Evolutionary conservation across 1,140 invertebrate genomes (phyloP).

Genomic region (Drosophila lowei): DNA sequence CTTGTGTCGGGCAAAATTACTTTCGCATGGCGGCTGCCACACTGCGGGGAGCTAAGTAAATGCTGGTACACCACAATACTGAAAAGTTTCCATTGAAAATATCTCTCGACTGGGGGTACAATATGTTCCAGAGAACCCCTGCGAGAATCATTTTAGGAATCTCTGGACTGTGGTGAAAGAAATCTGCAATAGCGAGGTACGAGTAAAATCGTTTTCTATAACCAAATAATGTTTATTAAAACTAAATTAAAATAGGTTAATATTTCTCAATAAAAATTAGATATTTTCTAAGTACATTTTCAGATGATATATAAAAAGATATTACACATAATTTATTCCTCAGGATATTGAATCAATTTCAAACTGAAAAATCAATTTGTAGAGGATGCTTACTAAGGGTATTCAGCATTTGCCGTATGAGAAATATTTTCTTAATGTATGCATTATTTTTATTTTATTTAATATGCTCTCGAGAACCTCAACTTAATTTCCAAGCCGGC

Average conservation of each 20-base stretch:
- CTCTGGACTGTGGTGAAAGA: no score
- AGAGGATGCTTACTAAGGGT: neutral
- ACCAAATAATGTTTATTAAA: no score
- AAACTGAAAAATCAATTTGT: no score
- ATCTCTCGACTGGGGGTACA: neutral
- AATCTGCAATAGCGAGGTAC: no score
- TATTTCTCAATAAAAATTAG: no score
- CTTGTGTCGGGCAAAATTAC: conserved; percentile 38
- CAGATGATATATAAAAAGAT: no score
- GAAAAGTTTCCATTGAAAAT: conserved; percentile 14
- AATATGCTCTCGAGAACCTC: conserved; percentile 9
- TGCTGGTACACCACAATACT: conserved; percentile 15
- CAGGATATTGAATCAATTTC: no score
- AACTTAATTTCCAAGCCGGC: conserved; percentile 25
- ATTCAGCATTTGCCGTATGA: neutral
- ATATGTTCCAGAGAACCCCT: neutral
- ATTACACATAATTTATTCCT: no score
- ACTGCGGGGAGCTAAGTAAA: conserved; percentile 25
- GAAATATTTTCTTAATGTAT: neutral
- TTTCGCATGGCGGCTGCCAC: conserved; percentile 35
- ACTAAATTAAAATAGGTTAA: no score
- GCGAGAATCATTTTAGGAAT: no score
- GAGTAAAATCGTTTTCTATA: no score
- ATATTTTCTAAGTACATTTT: no score
- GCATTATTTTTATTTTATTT: conserved; percentile 8